These are phyloP conservation scores for Tenualosa ilisha DNA, from an alignment of 2,797 vertebrate genomes.

Conservation along the genomic window DNA sequence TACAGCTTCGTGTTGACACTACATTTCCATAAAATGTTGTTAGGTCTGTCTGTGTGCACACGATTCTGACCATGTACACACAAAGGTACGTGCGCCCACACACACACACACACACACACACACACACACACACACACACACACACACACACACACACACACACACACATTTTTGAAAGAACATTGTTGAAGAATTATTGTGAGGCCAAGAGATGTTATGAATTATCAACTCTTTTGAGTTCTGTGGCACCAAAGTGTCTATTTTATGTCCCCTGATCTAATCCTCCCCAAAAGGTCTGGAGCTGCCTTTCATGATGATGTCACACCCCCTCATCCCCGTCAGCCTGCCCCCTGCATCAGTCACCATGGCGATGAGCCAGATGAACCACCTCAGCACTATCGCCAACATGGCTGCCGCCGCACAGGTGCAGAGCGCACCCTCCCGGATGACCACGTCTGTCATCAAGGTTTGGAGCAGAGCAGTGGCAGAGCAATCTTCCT, in stretches of 20 bases:
- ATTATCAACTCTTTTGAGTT: neutral
- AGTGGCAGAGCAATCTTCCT: neutral
- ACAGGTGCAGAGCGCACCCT: slow-evolving; percentile 83
- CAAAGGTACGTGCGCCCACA: neutral
- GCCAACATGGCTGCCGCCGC: slow-evolving; percentile 94
- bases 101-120: neutral
- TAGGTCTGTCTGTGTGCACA: neutral
- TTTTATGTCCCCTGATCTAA: neutral
- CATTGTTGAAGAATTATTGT: neutral
- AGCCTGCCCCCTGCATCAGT: slow-evolving; percentile 97
- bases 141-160: neutral
- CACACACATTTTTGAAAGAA: neutral
- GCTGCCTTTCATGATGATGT: slow-evolving; percentile 99
- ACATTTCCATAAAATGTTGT: slow-evolving; percentile 4
- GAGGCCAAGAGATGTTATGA: neutral
- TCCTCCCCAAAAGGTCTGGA: slow-evolving; percentile 81
- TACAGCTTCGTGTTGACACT: neutral
- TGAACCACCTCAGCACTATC: slow-evolving; percentile 97
- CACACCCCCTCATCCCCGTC: slow-evolving; percentile 96
- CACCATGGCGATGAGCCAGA: slow-evolving; percentile 99
- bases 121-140: neutral
- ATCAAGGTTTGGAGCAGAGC: slow-evolving; percentile 84
- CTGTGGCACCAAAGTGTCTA: neutral
- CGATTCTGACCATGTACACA: neutral
- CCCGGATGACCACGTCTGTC: slow-evolving; percentile 86